Percentiles rank a stretch among this genome's conserved stretches.
Conservation (phyloP, 2,113 vertebrate genomes). For the Paramormyrops kingsleyae region DNA sequence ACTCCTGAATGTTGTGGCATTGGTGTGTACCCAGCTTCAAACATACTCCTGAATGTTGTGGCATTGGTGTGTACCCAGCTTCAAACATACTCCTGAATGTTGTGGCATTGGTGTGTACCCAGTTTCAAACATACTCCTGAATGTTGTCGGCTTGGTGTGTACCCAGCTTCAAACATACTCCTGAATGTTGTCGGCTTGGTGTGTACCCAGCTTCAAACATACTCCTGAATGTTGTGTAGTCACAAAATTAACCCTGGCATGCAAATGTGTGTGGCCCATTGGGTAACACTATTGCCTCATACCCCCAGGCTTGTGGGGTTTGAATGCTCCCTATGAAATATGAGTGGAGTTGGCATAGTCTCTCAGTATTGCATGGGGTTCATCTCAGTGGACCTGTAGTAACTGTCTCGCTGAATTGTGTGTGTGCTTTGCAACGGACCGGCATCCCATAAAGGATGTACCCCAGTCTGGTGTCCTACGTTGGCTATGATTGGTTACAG, state of each 20-base stretch:
- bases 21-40: neutral
- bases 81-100: neutral
- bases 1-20: neutral
- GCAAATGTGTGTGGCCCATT: neutral
- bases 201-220: neutral
- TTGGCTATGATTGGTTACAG: neutral
- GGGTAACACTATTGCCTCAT: neutral
- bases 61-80: neutral
- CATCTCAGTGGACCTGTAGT: neutral
- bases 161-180: neutral
- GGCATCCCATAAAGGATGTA: neutral
- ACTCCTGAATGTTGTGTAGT: neutral
- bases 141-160: neutral
- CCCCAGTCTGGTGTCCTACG: neutral
- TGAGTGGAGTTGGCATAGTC: neutral
- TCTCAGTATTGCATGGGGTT: neutral
- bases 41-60: neutral
- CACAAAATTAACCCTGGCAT: neutral
- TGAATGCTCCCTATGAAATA: neutral
- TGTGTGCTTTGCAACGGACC: neutral
- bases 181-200: neutral
- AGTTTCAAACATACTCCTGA: neutral
- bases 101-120: neutral
- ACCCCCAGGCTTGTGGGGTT: neutral
- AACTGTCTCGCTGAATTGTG: neutral